A percentile compares a stretch with the other conserved stretches of the same genome.
Conservation (phyloP, 2,113 vertebrate species). For the Vanacampus margaritifer region DNA sequence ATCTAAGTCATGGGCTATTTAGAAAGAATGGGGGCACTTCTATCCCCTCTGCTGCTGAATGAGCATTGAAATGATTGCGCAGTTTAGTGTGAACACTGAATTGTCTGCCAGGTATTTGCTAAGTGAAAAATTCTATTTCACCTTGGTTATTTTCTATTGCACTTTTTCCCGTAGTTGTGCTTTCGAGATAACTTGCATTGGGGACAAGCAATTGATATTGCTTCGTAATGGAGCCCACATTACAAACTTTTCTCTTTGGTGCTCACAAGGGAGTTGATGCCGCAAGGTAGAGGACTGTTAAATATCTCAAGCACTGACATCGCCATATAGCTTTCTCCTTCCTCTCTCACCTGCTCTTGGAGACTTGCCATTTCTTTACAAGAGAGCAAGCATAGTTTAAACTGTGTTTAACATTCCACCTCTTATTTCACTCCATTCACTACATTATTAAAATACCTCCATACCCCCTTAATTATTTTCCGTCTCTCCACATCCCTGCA, state of each 20-base stretch:
- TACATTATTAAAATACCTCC: conserved; percentile 64
- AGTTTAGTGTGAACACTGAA: not conserved
- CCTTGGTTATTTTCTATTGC: conserved; percentile 27
- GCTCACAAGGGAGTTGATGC: conserved; percentile 31
- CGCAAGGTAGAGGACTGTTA: conserved; percentile 52
- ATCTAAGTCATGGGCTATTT: not conserved
- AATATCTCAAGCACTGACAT: conserved; percentile 53
- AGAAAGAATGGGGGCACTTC: not conserved
- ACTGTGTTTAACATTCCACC: conserved; percentile 61
- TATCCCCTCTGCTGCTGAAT: conserved; percentile 3
- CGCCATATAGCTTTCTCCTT: conserved; percentile 26
- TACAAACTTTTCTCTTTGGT: conserved; percentile 25
- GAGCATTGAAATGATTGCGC: conserved; percentile 1
- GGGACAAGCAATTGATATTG: conserved; percentile 34
- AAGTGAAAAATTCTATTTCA: conserved; percentile 22
- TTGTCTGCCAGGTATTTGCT: conserved; percentile 26
- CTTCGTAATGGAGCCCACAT: conserved; percentile 33
- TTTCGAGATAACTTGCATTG: conserved; percentile 24
- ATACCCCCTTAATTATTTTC: conserved; percentile 61
- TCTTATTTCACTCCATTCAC: conserved; percentile 49
- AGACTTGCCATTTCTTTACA: conserved; percentile 52
- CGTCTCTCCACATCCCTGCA: conserved; percentile 48
- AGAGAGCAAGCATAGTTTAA: conserved; percentile 53
- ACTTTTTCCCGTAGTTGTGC: conserved; percentile 37
- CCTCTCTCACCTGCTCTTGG: conserved; percentile 20